phyloP scores from a whole-genome alignment of 1,140 invertebrate species.

The Anagrus nilaparvatae region DNA sequence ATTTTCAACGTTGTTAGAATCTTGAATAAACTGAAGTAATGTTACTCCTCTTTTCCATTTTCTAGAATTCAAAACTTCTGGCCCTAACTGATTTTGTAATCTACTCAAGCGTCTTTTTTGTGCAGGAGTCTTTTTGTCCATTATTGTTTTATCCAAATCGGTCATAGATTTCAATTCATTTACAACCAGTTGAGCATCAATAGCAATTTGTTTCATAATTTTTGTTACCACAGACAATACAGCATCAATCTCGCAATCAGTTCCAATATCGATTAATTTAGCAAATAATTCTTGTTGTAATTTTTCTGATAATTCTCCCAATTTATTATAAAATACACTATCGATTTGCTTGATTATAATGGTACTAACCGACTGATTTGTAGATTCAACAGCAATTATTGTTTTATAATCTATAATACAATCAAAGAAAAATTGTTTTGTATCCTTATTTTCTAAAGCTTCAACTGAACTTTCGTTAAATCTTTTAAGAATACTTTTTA shows the following conservation, averaged over 20 bases:
- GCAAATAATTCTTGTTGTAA: slow-evolving; percentile 30
- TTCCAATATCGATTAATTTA: slow-evolving; percentile 34
- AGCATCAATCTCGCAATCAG: slow-evolving; percentile 33
- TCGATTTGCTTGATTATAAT: slow-evolving; percentile 46
- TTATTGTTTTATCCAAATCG: slow-evolving; percentile 26
- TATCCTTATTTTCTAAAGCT: slow-evolving; percentile 29
- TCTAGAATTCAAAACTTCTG: slow-evolving; percentile 48
- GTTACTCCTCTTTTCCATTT: slow-evolving; percentile 71
- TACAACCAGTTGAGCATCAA: slow-evolving; percentile 53
- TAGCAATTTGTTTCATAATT: slow-evolving; percentile 57
- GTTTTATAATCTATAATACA: slow-evolving; percentile 22
- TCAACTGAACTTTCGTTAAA: slow-evolving; percentile 31
- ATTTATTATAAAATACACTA: slow-evolving; percentile 37
- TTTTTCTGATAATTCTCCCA: slow-evolving; percentile 17
- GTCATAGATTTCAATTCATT: slow-evolving; percentile 51
- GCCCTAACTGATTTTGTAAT: slow-evolving; percentile 19
- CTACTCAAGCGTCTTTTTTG: slow-evolving; percentile 33
- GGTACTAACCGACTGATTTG: slow-evolving; percentile 17
- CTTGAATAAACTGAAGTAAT: slow-evolving; percentile 77
- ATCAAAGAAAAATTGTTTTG: slow-evolving; percentile 32
- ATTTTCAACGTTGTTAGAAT: slow-evolving; percentile 61
- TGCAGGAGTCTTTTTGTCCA: slow-evolving; percentile 7
- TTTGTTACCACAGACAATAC: slow-evolving; percentile 51
- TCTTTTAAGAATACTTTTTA: slow-evolving; percentile 33
- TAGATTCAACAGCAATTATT: slow-evolving; percentile 16